Evolutionary conservation across 2,113 vertebrate species (phyloP).

Genomic region (Notarius quadriscutis): DNA sequence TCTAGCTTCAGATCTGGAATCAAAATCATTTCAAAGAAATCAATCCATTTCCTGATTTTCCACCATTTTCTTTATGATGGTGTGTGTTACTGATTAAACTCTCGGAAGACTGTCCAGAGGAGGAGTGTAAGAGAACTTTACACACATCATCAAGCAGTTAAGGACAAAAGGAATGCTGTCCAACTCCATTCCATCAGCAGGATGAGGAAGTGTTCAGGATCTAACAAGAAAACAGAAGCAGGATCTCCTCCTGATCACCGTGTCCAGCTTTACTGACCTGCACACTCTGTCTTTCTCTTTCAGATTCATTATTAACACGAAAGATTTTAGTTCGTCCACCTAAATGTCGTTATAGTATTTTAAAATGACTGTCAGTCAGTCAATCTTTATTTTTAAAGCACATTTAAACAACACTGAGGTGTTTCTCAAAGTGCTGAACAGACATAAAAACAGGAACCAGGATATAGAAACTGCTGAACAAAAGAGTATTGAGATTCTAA

Average conservation of each 20-base stretch:
- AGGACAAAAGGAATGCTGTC: neutral
- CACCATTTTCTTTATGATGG: neutral
- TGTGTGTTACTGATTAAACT: neutral
- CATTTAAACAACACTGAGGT: too few species aligned
- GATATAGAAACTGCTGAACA: too few species aligned
- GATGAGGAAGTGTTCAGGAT: neutral
- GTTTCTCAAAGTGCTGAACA: too few species aligned
- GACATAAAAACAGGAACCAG: too few species aligned
- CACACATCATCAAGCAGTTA: neutral
- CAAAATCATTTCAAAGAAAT: neutral
- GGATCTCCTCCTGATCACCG: neutral
- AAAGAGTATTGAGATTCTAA: too few species aligned
- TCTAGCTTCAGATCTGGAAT: neutral
- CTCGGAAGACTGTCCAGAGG: neutral
- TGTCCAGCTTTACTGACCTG: neutral
- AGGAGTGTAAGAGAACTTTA: neutral
- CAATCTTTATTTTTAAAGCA: neutral
- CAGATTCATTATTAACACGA: neutral
- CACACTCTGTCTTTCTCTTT: neutral
- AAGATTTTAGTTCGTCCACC: neutral
- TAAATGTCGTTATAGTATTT: neutral
- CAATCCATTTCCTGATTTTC: neutral
- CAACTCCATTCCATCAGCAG: neutral
- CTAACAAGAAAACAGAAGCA: neutral
- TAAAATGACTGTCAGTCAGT: too few species aligned